A percentile compares a stretch with the other conserved stretches of the same genome.
Evolutionary conservation across 92 coral and sea anemone genomes (phyloP).

Genomic region (Epizoanthus fatuus): DNA sequence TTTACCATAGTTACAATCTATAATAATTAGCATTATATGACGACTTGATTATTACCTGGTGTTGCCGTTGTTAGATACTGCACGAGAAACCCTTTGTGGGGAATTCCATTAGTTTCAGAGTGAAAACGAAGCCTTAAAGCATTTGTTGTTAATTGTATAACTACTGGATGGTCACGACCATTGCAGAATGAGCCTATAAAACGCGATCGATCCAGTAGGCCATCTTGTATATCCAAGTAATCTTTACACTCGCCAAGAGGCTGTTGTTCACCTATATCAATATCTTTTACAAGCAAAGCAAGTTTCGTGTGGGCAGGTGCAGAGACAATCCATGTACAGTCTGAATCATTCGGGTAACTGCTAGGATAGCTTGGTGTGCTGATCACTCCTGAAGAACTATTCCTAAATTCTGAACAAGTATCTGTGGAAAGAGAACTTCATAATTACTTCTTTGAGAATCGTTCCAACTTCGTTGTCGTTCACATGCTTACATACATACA

Average conservation of each 20-base stretch:
- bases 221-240: slow-evolving; percentile 7
- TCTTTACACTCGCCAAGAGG: slow-evolving; percentile 7
- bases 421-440: not conserved
- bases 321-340: slow-evolving; percentile 38
- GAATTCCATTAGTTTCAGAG: not conserved
- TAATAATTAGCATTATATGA: too few relatives aligned
- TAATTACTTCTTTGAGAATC: not conserved
- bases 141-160: not conserved
- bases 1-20: too few relatives aligned
- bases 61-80: slow-evolving; percentile 21
- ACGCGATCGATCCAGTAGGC: slow-evolving; percentile 17
- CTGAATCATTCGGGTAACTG: not conserved
- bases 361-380: slow-evolving; percentile 28
- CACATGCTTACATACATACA: too few relatives aligned
- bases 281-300: slow-evolving; percentile 13
- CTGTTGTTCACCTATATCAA: not conserved
- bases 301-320: not conserved
- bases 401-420: slow-evolving; percentile 3
- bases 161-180: slow-evolving; percentile 4
- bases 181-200: not conserved
- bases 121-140: not conserved
- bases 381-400: slow-evolving; percentile 17
- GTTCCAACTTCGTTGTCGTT: too few relatives aligned
- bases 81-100: slow-evolving; percentile 16
- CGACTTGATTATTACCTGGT: too few relatives aligned